Base-by-base conservation (phyloP, 2,113 vertebrate genomes). In the Sapayoa aenigma region DNA sequence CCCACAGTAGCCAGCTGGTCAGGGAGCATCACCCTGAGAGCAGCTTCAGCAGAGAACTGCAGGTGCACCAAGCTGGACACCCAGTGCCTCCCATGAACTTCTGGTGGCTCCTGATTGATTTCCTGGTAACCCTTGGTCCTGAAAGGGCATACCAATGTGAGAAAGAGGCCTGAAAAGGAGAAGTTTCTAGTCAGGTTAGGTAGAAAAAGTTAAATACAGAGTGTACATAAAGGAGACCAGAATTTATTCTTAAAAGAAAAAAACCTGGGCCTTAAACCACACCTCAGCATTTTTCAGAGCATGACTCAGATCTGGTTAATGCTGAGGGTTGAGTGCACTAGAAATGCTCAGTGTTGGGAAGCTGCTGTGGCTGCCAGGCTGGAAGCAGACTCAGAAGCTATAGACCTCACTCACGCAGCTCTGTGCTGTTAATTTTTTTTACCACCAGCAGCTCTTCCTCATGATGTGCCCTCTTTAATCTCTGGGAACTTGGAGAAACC, bases 11-110 rank as follows among this genome's bases (percentile, higher is more conserved):
- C 37, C 60, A 58, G 72, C 53, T 10, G 19, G 37, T 28, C 5
- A 0, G 17, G 12, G n/a, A 84, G 28, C 53, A 56, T 28, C 0
- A 0, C 13, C 37, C 49, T 44, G 24, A 0, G 0, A 52, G 58
- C 1, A 1, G 35, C 14, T 37, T 20, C 44, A 58, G 37, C 77
- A 58, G 50, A 66, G 37, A 9, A 1, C 46, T 58, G 69, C 69
- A 30, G 66, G 27, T 79, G 62, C 78, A 59, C 35, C 52, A 37
- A 23, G 53, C 76, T 71, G 6, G 0, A 25, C 41, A 49, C 19
- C 31, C 16, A 11, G 19, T 5, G 11, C 17, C 47, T 42, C 53
- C 50, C 0, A 0, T 78, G 65, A 58, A 69, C 62, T 69, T 42
- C n/a, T 79, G 75, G 23, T 41, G 55, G 6, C 42, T 69, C 27